These are phyloP conservation scores for Rhagophthalmus giganteus DNA, from an alignment of 2,888 invertebrate species.

Conservation along the genomic window DNA sequence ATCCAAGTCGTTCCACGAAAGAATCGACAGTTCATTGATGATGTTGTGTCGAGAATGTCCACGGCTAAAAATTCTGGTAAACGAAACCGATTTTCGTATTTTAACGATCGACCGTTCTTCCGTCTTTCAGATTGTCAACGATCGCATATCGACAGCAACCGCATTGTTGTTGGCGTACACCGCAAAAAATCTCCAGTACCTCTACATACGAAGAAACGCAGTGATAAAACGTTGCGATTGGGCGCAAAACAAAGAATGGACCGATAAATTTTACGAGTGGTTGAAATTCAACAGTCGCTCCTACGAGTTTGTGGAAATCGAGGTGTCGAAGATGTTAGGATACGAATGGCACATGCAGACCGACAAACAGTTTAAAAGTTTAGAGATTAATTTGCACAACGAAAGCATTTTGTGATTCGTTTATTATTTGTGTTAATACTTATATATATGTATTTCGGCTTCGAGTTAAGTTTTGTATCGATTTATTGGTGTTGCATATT, in stretches of 20 bases:
- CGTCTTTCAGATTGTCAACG: slow-evolving; percentile 65
- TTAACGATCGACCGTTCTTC: no score
- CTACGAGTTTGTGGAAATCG: slow-evolving; percentile 67
- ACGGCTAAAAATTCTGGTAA: slow-evolving; percentile 69
- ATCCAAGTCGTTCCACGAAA: slow-evolving; percentile 68
- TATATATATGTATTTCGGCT: no score
- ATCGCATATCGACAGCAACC: slow-evolving; percentile 77
- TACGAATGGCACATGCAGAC: slow-evolving; percentile 68
- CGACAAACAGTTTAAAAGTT: slow-evolving; percentile 65
- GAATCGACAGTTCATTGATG: slow-evolving; percentile 70
- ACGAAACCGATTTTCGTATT: no score
- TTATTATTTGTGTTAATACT: no score
- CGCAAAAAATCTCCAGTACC: slow-evolving; percentile 63
- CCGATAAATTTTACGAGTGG: slow-evolving; percentile 68
- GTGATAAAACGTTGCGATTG: slow-evolving; percentile 72
- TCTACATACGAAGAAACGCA: slow-evolving; percentile 72
- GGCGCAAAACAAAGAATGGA: slow-evolving; percentile 69
- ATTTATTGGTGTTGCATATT: background rate
- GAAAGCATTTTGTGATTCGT: slow-evolving; percentile 11
- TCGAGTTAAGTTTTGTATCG: background rate
- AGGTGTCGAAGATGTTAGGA: slow-evolving; percentile 70
- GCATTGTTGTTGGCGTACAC: slow-evolving; percentile 70
- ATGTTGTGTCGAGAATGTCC: slow-evolving; percentile 69
- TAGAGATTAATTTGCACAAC: slow-evolving; percentile 51
- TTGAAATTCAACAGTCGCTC: slow-evolving; percentile 63